A percentile compares a stretch with the other conserved stretches of the same genome.
Conservation (phyloP, 2,888 invertebrate species). For the Andrena flavipes region DNA sequence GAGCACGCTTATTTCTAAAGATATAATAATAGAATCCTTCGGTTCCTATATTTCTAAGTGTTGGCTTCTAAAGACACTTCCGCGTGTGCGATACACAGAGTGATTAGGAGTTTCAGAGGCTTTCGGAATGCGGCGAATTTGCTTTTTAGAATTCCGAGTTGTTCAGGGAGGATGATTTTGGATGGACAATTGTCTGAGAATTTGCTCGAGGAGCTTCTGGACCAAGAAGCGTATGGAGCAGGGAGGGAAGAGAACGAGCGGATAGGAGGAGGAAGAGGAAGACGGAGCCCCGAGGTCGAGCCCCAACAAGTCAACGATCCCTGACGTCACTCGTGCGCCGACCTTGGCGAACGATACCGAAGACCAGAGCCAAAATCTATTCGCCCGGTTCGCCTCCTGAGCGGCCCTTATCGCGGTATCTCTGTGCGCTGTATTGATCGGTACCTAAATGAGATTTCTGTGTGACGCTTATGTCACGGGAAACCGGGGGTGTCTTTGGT, state of each 20-base stretch:
- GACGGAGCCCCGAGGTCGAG: conserved; percentile 78
- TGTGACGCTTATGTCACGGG: no score
- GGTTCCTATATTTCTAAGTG: no score
- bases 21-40: no score
- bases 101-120: no score
- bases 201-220: background rate
- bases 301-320: conserved; percentile 82
- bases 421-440: background rate
- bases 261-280: conserved; percentile 61
- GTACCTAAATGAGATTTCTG: background rate
- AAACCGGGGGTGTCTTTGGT: no score
- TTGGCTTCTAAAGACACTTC: no score
- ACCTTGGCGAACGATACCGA: conserved; percentile 78
- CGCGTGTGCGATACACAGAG: no score
- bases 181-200: no score
- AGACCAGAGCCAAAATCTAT: conserved; percentile 75
- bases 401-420: conserved; percentile 37
- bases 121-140: no score
- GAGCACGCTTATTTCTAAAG: no score
- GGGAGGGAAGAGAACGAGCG: conserved; percentile 36
- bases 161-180: no score
- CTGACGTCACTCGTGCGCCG: conserved; percentile 78
- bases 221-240: conserved; percentile 19
- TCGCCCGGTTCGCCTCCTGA: conserved; percentile 58
- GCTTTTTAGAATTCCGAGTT: no score